phyloP scores from a whole-genome alignment of 2,888 invertebrate species.

The Cheiracanthium punctorium region DNA sequence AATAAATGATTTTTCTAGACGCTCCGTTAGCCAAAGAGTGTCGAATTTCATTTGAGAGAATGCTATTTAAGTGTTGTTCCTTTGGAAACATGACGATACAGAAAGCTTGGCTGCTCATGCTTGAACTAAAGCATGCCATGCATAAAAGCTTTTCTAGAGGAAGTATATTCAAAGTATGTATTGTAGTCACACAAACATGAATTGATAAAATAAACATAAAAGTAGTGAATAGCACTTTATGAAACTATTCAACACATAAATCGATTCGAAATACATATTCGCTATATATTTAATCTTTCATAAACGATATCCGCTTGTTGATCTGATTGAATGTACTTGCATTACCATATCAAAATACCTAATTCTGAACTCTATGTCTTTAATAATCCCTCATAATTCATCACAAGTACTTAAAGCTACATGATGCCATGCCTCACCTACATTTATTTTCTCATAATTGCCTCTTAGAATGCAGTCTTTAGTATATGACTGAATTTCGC shows the following conservation, averaged over 20 bases:
- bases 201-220: no score
- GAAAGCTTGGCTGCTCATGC: conserved; percentile 5
- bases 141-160: not conserved
- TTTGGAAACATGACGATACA: conserved; percentile 26
- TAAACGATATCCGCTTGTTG: no score
- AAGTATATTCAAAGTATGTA: not conserved
- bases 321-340: no score
- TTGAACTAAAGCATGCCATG: not conserved
- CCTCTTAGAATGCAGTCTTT: not conserved
- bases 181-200: no score
- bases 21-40: conserved; percentile 23
- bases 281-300: no score
- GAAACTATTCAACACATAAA: no score
- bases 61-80: conserved; percentile 15
- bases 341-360: not conserved
- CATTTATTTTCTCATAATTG: not conserved
- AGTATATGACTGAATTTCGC: not conserved
- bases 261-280: no score
- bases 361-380: not conserved
- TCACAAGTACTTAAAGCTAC: not conserved
- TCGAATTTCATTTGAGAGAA: conserved; percentile 21
- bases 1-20: not conserved
- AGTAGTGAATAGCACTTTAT: no score
- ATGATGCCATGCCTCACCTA: not conserved
- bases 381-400: not conserved